These are phyloP conservation scores for Cheiracanthium punctorium DNA, from an alignment of 2,888 invertebrate genomes.

Conservation along the genomic window DNA sequence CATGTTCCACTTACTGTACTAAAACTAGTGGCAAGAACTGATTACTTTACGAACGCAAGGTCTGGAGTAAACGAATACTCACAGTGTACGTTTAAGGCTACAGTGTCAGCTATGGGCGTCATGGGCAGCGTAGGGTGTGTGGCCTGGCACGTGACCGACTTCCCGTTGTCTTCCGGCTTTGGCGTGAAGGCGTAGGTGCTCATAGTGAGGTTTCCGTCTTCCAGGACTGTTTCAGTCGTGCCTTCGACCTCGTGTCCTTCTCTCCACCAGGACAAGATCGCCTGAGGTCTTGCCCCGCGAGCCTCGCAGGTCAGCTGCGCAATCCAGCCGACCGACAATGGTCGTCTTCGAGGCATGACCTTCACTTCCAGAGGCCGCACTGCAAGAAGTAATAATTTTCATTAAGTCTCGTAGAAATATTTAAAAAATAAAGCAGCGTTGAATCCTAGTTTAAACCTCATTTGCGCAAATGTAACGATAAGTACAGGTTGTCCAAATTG, in stretches of 20 bases:
- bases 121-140: constrained; percentile 72
- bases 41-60: too few relatives aligned
- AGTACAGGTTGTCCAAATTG: too few relatives aligned
- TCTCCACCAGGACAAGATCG: constrained; percentile 71
- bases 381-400: too few relatives aligned
- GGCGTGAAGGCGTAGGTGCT: constrained; percentile 72
- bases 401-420: too few relatives aligned
- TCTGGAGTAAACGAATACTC: too few relatives aligned
- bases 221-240: constrained; percentile 63
- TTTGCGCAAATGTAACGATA: too few relatives aligned
- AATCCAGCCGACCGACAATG: constrained; percentile 70
- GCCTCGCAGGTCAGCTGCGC: constrained; percentile 71
- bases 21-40: too few relatives aligned
- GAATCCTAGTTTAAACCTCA: too few relatives aligned
- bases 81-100: constrained; percentile 73
- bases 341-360: constrained; percentile 62
- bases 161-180: constrained; percentile 73
- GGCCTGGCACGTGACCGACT: constrained; percentile 73
- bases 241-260: constrained; percentile 69
- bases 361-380: constrained; percentile 70
- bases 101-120: constrained; percentile 72
- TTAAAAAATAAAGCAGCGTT: too few relatives aligned
- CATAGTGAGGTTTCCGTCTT: constrained; percentile 73
- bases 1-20: too few relatives aligned
- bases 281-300: constrained; percentile 71